Evolutionary conservation across 2,888 invertebrate species (phyloP).

Genomic region (Campopleginae sp.): DNA sequence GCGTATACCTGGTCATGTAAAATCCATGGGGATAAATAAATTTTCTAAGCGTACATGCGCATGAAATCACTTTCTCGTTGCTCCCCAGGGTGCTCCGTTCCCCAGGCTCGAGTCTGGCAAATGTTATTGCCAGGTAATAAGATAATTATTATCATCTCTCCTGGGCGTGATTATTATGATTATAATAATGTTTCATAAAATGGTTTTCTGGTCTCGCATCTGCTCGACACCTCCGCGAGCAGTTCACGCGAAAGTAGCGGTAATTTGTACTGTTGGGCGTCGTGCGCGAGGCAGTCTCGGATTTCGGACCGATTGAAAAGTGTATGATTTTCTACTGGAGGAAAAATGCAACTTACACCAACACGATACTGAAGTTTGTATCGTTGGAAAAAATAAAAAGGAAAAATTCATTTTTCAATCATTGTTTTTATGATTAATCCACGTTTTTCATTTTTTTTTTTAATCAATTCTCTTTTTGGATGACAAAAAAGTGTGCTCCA

Average conservation of each 20-base stretch:
- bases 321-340: too few species aligned
- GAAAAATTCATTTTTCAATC: too few species aligned
- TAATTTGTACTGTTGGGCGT: conserved; percentile 26
- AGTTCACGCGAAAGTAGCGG: conserved; percentile 34
- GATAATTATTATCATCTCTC: conserved; percentile 27
- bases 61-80: conserved; percentile 29
- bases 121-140: conserved; percentile 25
- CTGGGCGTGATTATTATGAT: conserved; percentile 15
- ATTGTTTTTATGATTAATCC: too few species aligned
- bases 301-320: conserved; percentile 16
- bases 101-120: not conserved
- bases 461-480: too few species aligned
- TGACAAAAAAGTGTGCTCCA: too few species aligned
- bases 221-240: conserved; percentile 14
- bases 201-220: conserved; percentile 10
- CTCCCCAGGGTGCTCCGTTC: conserved; percentile 4
- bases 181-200: conserved; percentile 2
- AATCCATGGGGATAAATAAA: not conserved
- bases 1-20: not conserved
- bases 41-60: not conserved
- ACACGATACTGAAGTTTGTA: too few species aligned
- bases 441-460: too few species aligned
- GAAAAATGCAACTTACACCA: conserved; percentile 18
- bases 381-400: too few species aligned
- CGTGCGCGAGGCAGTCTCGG: conserved; percentile 32